Base-by-base conservation (phyloP, 1,140 invertebrate species). In the Drosophila chauvacae region DNA sequence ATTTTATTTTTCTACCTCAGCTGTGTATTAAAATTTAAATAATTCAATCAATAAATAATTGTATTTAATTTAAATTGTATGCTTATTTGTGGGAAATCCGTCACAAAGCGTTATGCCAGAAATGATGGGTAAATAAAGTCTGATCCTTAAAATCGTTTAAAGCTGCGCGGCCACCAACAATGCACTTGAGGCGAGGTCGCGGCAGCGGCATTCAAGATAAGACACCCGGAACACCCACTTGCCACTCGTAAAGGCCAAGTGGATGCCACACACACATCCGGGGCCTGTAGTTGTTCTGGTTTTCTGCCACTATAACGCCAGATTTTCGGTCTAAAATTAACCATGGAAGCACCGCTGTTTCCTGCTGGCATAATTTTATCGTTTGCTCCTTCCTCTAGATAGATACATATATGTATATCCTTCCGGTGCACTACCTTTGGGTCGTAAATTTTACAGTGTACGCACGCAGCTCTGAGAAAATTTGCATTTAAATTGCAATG, bases 401-500 rank as follows among this genome's bases (percentile, higher is more conserved):
- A 44, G 2, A 20, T 28, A n/a, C n/a, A 28, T 50, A 10, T 26
- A 65, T 50, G 6, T 26, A 65, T 50, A 61, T 37, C 56, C 61
- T 70, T 68, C 62, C 39, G 62, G 13, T 18, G n/a, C 45, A 18
- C 16, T 14, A 63, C 47, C 47, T 50, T 41, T 39, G 48, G 16
- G 45, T 66, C 63, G 75, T 80, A 74, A 87, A 87, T 77, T 37
- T 68, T 58, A 50, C 78, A 78, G 75, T 50, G 71, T 73, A 58
- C 63, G 51, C 18, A 20, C 13, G 13, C 33, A 35, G 30, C 18
- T 35, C 61, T 47, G 51, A 57, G 35, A 70, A 75, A 77, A 88
- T 87, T 87, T 88, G 80, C 83, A 87, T 87, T 80, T 87, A 87
- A 87, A 87, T 87, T 87, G 72, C 61, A 62, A 53, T 63, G 18